These are phyloP conservation scores for Cosmia pyralina DNA, from an alignment of 2,888 invertebrate genomes.

Conservation along the genomic window DNA sequence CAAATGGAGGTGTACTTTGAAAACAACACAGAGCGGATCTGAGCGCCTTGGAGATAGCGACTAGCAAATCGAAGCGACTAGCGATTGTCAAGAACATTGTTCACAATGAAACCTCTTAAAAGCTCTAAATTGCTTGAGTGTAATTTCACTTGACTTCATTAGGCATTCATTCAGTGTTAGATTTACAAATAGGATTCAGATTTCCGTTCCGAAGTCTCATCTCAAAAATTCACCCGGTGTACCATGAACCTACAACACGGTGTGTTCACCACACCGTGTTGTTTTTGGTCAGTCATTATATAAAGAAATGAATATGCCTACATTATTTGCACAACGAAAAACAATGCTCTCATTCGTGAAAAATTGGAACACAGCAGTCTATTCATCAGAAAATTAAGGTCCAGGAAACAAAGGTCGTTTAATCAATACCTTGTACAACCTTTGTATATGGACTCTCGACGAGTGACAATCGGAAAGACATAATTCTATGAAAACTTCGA, in stretches of 20 bases:
- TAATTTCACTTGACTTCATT: conserved; percentile 17
- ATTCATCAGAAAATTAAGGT: conserved; percentile 21
- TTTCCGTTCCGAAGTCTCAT: not conserved
- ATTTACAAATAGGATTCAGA: not conserved
- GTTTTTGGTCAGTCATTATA: not conserved
- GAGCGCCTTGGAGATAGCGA: conserved; percentile 34
- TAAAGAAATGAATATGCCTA: conserved; percentile 7
- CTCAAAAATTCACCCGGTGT: not conserved
- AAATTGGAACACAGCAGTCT: conserved; percentile 16
- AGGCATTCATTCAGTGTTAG: not conserved
- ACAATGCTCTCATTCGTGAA: conserved; percentile 16
- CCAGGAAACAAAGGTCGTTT: conserved; percentile 31
- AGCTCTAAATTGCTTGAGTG: conserved; percentile 25
- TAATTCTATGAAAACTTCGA: conserved; percentile 8
- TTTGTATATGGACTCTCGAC: conserved; percentile 4
- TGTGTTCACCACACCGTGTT: not conserved
- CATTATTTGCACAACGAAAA: conserved; percentile 27
- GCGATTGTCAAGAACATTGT: conserved; percentile 35
- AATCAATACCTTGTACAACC: conserved; percentile 40
- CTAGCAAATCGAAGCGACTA: conserved; percentile 13
- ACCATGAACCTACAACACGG: not conserved
- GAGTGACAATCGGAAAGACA: conserved; percentile 35
- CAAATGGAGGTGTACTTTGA: conserved; percentile 43
- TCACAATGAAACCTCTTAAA: conserved; percentile 23
- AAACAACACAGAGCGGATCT: conserved; percentile 47